These are phyloP conservation scores for Trissolcus brochymenae DNA, from an alignment of 2,888 invertebrate species.

Conservation along the genomic window DNA sequence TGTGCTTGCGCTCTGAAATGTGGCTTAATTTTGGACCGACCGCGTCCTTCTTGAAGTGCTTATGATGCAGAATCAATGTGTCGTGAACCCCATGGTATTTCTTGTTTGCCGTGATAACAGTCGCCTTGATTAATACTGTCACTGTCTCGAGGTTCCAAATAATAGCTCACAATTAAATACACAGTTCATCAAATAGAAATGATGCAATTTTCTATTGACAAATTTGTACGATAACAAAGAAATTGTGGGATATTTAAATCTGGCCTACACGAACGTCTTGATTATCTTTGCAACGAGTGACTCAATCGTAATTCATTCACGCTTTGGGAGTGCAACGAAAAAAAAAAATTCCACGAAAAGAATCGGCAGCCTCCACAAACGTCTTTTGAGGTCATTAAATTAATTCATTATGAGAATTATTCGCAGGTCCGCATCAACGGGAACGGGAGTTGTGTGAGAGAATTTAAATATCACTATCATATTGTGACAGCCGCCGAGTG, in stretches of 20 bases:
- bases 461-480: conserved; percentile 43
- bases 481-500: conserved; percentile 39
- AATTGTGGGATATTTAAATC: too few species aligned
- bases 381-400: conserved; percentile 5
- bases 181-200: too few species aligned
- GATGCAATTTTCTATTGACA: too few species aligned
- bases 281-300: conserved; percentile 35
- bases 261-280: conserved; percentile 25
- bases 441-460: not conserved
- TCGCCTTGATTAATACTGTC: conserved; percentile 5
- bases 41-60: conserved; percentile 27
- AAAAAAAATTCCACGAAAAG: conserved; percentile 8
- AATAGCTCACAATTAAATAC: not conserved
- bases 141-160: conserved; percentile 9
- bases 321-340: conserved; percentile 13
- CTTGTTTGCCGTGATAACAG: conserved; percentile 28
- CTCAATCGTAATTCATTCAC: conserved; percentile 35
- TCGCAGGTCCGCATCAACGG: too few species aligned
- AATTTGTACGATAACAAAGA: too few species aligned
- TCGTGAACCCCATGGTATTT: conserved; percentile 26
- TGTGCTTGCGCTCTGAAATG: conserved; percentile 37
- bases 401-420: conserved; percentile 19
- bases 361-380: not conserved
- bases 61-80: conserved; percentile 42
- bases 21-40: conserved; percentile 44